Evolutionary conservation across 2,888 invertebrate genomes (phyloP).

Genomic region (Blastobasis adustella): DNA sequence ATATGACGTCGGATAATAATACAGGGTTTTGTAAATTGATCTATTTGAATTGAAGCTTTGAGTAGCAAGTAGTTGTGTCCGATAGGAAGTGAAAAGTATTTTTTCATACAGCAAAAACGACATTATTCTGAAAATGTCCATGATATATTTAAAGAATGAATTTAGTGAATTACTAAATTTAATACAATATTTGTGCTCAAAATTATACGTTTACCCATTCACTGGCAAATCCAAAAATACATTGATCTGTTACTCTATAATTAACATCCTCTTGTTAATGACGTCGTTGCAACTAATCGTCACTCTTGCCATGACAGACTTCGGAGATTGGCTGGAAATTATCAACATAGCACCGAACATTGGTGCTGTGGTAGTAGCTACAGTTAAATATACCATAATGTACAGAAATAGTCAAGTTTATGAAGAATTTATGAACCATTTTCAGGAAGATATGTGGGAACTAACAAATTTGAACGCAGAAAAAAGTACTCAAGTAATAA

Average conservation of each 20-base stretch:
- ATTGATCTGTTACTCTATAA: conserved; percentile 26
- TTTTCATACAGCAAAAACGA: no score
- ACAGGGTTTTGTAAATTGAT: no score
- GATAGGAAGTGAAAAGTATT: no score
- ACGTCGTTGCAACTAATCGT: conserved; percentile 38
- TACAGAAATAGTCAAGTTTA: conserved; percentile 34
- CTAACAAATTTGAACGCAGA: conserved; percentile 24
- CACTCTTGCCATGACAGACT: conserved; percentile 32
- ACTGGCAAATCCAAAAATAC: conserved; percentile 27
- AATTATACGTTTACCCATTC: conserved; percentile 47
- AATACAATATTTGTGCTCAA: conserved; percentile 30
- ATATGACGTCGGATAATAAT: no score
- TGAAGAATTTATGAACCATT: conserved; percentile 38
- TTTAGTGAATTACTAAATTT: conserved; percentile 23
- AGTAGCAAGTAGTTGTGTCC: no score
- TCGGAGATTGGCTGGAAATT: conserved; percentile 43
- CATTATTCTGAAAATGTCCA: no score
- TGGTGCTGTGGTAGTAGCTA: conserved; percentile 44
- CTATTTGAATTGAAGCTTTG: no score
- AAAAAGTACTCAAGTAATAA: conserved; percentile 30
- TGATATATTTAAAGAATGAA: no score
- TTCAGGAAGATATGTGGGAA: conserved; percentile 37
- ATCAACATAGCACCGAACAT: conserved; percentile 53
- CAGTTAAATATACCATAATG: conserved; percentile 42
- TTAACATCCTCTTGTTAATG: conserved; percentile 26